A percentile compares a stretch with the other conserved stretches of the same genome.
phyloP scores from a whole-genome alignment of 1,140 invertebrate species.

The Pseudachorutes palmiensis region DNA sequence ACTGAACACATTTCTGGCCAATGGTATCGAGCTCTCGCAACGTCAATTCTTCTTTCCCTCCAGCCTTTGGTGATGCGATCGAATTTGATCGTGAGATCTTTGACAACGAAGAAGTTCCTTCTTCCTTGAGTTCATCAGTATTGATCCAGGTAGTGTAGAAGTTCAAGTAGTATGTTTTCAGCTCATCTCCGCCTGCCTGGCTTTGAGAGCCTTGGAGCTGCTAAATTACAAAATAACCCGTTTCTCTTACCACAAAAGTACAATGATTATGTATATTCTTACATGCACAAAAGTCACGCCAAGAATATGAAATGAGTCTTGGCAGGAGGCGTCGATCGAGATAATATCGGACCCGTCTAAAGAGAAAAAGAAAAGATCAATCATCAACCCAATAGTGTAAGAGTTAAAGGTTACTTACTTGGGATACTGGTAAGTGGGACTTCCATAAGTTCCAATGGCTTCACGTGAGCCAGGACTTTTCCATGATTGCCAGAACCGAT shows the following conservation, averaged over 20 bases:
- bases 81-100: conserved; percentile 4
- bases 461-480: conserved; percentile 22
- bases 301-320: conserved; percentile 27
- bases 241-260: too few relatives aligned
- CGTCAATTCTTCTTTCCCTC: conserved; percentile 19
- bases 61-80: too few relatives aligned
- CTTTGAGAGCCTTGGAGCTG: too few relatives aligned
- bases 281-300: conserved; percentile 30
- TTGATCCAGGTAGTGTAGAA: conserved; percentile 21
- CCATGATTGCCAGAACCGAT: conserved; percentile 31
- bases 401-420: conserved; percentile 16
- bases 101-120: neutral
- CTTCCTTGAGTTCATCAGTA: conserved; percentile 4
- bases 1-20: conserved; percentile 17
- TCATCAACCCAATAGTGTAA: too few relatives aligned
- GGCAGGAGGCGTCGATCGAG: conserved; percentile 27
- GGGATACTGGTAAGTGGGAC: conserved; percentile 24
- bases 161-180: conserved; percentile 2
- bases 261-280: too few relatives aligned
- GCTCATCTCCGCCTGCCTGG: neutral
- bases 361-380: neutral
- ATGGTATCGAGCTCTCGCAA: conserved; percentile 24
- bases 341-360: conserved; percentile 32
- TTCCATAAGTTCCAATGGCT: conserved; percentile 19
- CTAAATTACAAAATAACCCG: too few relatives aligned